phyloP scores from a whole-genome alignment of 2,888 invertebrate genomes.

The Heliconius charithonia region DNA sequence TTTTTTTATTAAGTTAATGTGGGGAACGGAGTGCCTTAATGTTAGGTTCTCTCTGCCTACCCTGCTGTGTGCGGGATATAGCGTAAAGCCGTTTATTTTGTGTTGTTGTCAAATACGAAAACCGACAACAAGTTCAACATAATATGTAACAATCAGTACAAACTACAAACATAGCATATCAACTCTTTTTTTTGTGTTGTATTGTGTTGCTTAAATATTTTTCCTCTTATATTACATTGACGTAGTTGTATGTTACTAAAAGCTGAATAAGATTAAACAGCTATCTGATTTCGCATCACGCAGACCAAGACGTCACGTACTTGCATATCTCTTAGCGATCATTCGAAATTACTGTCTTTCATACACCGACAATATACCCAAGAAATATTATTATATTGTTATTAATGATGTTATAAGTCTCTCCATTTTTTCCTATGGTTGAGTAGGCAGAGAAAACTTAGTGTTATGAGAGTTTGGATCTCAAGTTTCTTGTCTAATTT shows the following conservation, averaged over 20 bases:
- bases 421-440: no score
- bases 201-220: background rate
- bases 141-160: background rate
- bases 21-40: no score
- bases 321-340: background rate
- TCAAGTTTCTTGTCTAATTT: background rate
- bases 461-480: no score
- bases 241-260: background rate
- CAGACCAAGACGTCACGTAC: background rate
- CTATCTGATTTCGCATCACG: slow-evolving; percentile 9
- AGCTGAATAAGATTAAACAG: slow-evolving; percentile 3
- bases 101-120: background rate
- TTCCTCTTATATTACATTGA: background rate
- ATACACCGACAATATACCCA: background rate
- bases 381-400: background rate
- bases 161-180: background rate
- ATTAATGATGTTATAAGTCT: no score
- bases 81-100: no score
- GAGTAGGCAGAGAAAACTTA: no score
- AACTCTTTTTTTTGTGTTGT: background rate
- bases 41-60: no score
- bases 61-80: no score
- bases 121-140: background rate
- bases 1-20: background rate
- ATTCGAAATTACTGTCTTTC: background rate